phyloP scores from a whole-genome alignment of 2,113 vertebrate species.

The Piliocolobus tephrosceles region DNA sequence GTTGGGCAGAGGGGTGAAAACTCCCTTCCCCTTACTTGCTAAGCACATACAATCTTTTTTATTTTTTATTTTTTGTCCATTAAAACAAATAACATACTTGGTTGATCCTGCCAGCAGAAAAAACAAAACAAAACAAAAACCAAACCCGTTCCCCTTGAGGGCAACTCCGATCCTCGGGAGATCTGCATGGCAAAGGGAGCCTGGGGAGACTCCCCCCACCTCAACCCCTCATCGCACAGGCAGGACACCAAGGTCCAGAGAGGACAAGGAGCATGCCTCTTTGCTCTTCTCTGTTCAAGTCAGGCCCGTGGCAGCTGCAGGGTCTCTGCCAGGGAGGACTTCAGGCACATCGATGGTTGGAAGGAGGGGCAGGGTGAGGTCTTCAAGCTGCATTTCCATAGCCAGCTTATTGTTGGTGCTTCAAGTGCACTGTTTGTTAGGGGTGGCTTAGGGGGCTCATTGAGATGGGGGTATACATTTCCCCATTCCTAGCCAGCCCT shows the following conservation, averaged over 20 bases:
- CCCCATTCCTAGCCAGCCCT: not conserved
- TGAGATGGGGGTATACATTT: not conserved
- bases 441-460: no score
- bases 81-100: not conserved
- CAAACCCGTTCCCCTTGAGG: not conserved
- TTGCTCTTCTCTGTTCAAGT: not conserved
- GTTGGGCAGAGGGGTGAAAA: not conserved
- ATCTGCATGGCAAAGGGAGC: not conserved
- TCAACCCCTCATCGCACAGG: not conserved
- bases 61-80: not conserved
- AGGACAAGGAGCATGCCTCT: not conserved
- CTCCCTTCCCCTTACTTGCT: not conserved
- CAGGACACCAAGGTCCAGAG: not conserved
- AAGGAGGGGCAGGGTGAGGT: fast-evolving
- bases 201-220: no score
- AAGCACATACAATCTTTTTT: not conserved
- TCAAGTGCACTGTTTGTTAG: not conserved
- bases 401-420: not conserved
- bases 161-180: not conserved
- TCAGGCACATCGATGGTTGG: not conserved
- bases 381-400: not conserved
- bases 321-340: not conserved
- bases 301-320: not conserved
- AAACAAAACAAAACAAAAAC: not conserved
- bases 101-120: no score